Evolutionary conservation across 2,113 vertebrate species (phyloP).

Genomic region (Pseudolaguvia tuberculata): DNA sequence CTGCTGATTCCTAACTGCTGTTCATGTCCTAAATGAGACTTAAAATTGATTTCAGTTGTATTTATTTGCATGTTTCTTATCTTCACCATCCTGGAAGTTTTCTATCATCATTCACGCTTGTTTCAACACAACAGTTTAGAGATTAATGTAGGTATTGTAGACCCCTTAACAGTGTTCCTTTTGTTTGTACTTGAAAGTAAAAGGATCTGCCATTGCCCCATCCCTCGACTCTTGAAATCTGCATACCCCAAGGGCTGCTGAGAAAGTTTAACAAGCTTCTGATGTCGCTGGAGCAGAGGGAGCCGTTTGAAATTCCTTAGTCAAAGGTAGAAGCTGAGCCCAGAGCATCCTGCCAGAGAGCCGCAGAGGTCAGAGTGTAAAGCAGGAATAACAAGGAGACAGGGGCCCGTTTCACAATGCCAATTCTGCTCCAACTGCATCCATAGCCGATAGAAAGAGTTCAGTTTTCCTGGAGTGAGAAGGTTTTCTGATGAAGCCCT

Average conservation of each 20-base stretch:
- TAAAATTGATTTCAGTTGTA: not conserved
- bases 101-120: slow-evolving; percentile 22
- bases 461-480: not conserved
- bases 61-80: not conserved
- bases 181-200: slow-evolving; percentile 38
- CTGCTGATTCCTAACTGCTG: not conserved
- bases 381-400: slow-evolving; percentile 28
- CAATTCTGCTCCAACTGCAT: slow-evolving; percentile 21
- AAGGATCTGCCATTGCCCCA: slow-evolving; percentile 31
- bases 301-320: slow-evolving; percentile 33
- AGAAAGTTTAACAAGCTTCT: slow-evolving; percentile 46
- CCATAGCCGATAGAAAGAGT: slow-evolving; percentile 10
- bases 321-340: slow-evolving; percentile 30
- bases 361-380: slow-evolving; percentile 41
- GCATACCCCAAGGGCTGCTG: slow-evolving; percentile 42
- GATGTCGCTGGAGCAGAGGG: slow-evolving; percentile 40
- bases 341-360: slow-evolving; percentile 29
- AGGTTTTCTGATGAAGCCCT: slow-evolving; percentile 12
- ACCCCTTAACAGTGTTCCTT: slow-evolving; percentile 35
- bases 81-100: slow-evolving; percentile 3
- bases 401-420: slow-evolving; percentile 6
- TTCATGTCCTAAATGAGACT: not conserved
- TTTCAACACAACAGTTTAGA: slow-evolving; percentile 23
- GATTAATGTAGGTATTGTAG: slow-evolving; percentile 29
- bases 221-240: slow-evolving; percentile 39